Evolutionary conservation across 2,113 vertebrate species (phyloP), one percentile per base, ranked within the genome.

Genomic region (Ptilonorhynchus violaceus): DNA sequence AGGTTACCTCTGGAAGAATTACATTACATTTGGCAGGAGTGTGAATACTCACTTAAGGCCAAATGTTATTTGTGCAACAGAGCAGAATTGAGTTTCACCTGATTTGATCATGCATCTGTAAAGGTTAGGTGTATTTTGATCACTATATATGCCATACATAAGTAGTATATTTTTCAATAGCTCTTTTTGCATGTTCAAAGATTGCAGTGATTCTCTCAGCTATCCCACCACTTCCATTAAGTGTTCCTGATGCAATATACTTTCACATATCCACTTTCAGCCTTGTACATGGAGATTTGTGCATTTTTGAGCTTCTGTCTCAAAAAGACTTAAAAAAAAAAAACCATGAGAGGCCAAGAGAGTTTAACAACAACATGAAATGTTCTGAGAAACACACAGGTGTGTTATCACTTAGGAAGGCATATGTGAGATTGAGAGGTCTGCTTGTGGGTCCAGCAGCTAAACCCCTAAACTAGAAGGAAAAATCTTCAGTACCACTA

Each of bases 341-440:
- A 62, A 67, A 8, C 3, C 1, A 0, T 7, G 3, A 76, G 7
- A 1, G 0, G 21, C 15, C 7, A 17, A 60, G n/a, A 39, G 15
- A 46, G 3, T 44, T 82, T 25, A 89, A 47, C 13, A 69, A 35
- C 6, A 30, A 44, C 11, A 46, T 15, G 7, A 83, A 83, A n/a
- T 8, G 2, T 66, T 60, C 44, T 8, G 17, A 78, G 69, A 82
- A 92, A 53, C 5, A 31, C 5, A 33, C 5, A n/a, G 18, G 14
- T n/a, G 15, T 3, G 1, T 50, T 68, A 25, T 7, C 33, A 52
- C 15, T 73, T 44, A 14, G 13, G 42, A 74, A 80, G 9, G 30
- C 11, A 20, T 0, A 37, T n/a, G 5, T 4, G 64, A 63, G 30
- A 53, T 1, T 39, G 18, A 20, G 3, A 7, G 7, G 15, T 35